phyloP scores from a whole-genome alignment of 2,888 invertebrate genomes.

The Oegoconia quadripuncta region DNA sequence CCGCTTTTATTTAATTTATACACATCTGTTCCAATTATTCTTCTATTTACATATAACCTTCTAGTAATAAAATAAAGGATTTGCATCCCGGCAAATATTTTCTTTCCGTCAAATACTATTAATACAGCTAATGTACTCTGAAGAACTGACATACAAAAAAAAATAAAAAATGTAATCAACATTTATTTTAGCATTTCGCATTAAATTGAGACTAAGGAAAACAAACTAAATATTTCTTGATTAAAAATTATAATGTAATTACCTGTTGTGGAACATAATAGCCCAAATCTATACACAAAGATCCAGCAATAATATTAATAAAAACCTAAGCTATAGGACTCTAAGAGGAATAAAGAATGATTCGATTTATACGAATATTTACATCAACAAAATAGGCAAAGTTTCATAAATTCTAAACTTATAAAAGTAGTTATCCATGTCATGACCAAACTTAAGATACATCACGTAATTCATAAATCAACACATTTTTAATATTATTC shows the following conservation, averaged over 20 bases:
- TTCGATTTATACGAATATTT: slow-evolving; percentile 39
- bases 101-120: neutral
- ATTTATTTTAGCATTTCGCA: too few relatives aligned
- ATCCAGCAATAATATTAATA: too few relatives aligned
- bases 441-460: slow-evolving; percentile 43
- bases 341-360: slow-evolving; percentile 11
- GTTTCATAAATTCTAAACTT: slow-evolving; percentile 25
- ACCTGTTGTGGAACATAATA: too few relatives aligned
- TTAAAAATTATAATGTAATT: too few relatives aligned
- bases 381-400: slow-evolving; percentile 53
- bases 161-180: too few relatives aligned
- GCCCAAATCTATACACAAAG: too few relatives aligned
- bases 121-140: neutral
- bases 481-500: slow-evolving; percentile 33
- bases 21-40: slow-evolving; percentile 55
- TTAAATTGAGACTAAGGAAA: too few relatives aligned
- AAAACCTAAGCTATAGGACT: neutral
- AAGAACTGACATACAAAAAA: too few relatives aligned
- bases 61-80: slow-evolving; percentile 59
- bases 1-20: slow-evolving; percentile 65
- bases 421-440: slow-evolving; percentile 43
- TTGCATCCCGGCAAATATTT: slow-evolving; percentile 8
- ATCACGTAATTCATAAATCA: slow-evolving; percentile 50
- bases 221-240: too few relatives aligned
- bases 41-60: slow-evolving; percentile 60